Percentiles rank a stretch among this genome's conserved stretches.
phyloP scores from a whole-genome alignment of 2,797 vertebrate species.

The Bovichtus diacanthus region DNA sequence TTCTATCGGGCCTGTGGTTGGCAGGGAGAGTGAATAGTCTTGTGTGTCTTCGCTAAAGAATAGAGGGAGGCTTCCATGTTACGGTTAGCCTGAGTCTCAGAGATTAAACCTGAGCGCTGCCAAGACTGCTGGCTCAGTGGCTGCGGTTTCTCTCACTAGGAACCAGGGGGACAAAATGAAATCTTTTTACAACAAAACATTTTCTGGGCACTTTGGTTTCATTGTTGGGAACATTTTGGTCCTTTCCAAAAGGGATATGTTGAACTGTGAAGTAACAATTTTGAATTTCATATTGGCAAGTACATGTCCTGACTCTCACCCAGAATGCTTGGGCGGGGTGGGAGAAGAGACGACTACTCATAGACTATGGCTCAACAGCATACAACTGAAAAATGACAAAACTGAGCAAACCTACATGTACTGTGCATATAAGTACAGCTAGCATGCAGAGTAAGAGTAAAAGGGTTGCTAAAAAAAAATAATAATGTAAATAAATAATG shows the following conservation, averaged over 20 bases:
- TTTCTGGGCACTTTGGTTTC: conserved; percentile 59
- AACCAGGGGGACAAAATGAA: conserved; percentile 40
- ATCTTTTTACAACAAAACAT: conserved; percentile 55
- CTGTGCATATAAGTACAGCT: neutral
- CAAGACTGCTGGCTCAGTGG: conserved; percentile 63
- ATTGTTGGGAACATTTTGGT: conserved; percentile 57
- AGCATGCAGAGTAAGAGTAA: no score
- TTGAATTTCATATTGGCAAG: conserved; percentile 44
- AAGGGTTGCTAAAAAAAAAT: neutral
- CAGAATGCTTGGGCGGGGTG: conserved; percentile 28
- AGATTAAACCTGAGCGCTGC: conserved; percentile 68
- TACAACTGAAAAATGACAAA: neutral
- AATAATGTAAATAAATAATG: neutral
- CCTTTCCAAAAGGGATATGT: conserved; percentile 50
- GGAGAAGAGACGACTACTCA: conserved; percentile 26
- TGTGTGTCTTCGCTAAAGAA: conserved; percentile 46
- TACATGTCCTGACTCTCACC: conserved; percentile 13
- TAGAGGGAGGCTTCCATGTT: conserved; percentile 27
- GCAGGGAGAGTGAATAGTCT: conserved; percentile 29
- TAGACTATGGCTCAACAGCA: conserved; percentile 4
- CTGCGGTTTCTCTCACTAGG: conserved; percentile 39
- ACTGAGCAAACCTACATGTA: neutral
- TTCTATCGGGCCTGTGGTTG: conserved; percentile 25
- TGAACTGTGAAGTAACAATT: conserved; percentile 40
- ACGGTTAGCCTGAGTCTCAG: conserved; percentile 58